Evolutionary conservation across 2,797 vertebrate genomes (phyloP).

Genomic region (Otolemur crassicaudatus): DNA sequence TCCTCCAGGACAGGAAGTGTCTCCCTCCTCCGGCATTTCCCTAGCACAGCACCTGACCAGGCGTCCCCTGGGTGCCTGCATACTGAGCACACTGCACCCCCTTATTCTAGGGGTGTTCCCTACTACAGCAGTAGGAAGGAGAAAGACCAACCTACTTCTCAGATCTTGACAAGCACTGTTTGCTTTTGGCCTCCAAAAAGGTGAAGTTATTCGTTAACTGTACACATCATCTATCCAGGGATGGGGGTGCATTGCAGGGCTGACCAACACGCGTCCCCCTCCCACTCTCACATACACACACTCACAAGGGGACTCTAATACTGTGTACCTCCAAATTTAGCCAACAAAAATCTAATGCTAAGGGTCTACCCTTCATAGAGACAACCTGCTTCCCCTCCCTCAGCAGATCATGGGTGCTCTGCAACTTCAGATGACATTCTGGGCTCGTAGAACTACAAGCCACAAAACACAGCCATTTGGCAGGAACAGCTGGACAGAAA

Average conservation of each 20-base stretch:
- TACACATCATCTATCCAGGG: background rate
- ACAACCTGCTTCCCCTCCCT: background rate
- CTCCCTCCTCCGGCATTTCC: background rate
- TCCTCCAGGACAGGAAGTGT: background rate
- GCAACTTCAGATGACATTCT: background rate
- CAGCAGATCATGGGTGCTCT: background rate
- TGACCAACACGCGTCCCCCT: background rate
- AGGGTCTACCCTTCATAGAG: background rate
- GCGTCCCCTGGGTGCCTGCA: background rate
- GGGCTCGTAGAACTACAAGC: background rate
- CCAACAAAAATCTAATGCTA: background rate
- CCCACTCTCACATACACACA: background rate
- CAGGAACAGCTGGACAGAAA: background rate
- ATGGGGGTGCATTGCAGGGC: background rate
- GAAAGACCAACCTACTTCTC: background rate
- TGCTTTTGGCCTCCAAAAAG: background rate
- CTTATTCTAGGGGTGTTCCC: background rate
- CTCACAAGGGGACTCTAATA: background rate
- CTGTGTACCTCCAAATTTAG: background rate
- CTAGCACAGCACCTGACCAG: background rate
- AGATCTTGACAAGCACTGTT: background rate
- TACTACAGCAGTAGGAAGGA: background rate
- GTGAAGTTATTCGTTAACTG: background rate
- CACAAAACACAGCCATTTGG: background rate
- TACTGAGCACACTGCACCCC: background rate